phyloP scores from a whole-genome alignment of 2,113 vertebrate species.

The Garra rufa region DNA sequence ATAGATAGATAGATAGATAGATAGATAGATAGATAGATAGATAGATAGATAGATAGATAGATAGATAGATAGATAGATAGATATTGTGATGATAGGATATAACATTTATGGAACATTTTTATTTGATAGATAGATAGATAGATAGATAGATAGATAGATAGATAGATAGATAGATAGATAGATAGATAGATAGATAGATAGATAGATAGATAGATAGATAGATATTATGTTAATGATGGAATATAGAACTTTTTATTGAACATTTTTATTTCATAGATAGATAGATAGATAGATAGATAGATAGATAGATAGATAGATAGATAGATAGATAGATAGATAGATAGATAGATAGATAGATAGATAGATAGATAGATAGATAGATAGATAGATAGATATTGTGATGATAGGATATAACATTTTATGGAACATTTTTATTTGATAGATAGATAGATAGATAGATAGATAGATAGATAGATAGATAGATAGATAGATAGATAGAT shows the following conservation, averaged over 20 bases:
- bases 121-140: no score
- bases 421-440: no score
- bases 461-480: not conserved
- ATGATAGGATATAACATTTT: not conserved
- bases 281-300: no score
- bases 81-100: not conserved
- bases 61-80: not conserved
- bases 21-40: slow-evolving; percentile 21
- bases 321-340: not conserved
- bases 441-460: not conserved
- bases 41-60: slow-evolving; percentile 9
- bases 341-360: slow-evolving; percentile 12
- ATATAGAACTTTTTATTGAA: no score
- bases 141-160: not conserved
- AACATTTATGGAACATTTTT: no score
- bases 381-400: not conserved
- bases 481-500: not conserved
- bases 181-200: no score
- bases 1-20: slow-evolving; percentile 12
- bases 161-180: not conserved
- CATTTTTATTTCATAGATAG: not conserved
- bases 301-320: not conserved
- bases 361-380: slow-evolving; percentile 21
- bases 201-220: not conserved
- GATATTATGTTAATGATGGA: no score